Conservation (phyloP, 2,113 vertebrate genomes). For the Myiozetetes cayanensis region DNA sequence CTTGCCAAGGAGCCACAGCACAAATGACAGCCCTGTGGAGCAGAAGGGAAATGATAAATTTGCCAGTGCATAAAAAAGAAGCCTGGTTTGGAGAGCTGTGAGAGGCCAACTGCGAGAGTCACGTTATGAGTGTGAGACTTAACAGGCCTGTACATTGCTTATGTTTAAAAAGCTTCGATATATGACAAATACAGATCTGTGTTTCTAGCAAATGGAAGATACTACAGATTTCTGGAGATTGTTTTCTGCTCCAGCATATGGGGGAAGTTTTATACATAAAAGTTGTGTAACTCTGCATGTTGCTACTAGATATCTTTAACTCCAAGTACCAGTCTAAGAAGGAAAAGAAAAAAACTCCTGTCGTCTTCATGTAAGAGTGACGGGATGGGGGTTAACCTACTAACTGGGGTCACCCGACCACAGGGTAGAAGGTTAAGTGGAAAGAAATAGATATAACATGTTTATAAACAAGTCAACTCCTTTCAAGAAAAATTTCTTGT, state of each 20-base stretch:
- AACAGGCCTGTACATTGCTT: neutral
- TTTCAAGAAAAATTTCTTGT: neutral
- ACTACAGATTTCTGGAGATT: neutral
- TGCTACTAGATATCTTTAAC: rapidly evolving
- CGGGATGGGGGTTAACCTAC: neutral
- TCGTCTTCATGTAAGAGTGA: neutral
- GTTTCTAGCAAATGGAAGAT: neutral
- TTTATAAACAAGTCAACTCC: neutral
- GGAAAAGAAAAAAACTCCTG: neutral
- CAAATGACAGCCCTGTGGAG: neutral
- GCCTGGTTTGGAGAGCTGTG: neutral
- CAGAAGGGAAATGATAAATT: neutral
- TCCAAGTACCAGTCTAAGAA: neutral
- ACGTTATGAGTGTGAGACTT: neutral
- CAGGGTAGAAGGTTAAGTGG: neutral
- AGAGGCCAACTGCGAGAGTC: neutral
- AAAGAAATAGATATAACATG: neutral
- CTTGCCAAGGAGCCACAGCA: neutral
- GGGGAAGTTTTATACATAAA: neutral
- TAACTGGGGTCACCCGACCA: neutral
- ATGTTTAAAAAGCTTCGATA: neutral
- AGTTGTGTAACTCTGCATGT: neutral
- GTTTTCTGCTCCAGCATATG: neutral
- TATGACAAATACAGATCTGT: neutral
- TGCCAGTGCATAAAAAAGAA: neutral